Percentiles rank a stretch among this genome's conserved stretches.
Evolutionary conservation across 2,113 vertebrate genomes (phyloP).

Genomic region (Cynocephalus volans): DNA sequence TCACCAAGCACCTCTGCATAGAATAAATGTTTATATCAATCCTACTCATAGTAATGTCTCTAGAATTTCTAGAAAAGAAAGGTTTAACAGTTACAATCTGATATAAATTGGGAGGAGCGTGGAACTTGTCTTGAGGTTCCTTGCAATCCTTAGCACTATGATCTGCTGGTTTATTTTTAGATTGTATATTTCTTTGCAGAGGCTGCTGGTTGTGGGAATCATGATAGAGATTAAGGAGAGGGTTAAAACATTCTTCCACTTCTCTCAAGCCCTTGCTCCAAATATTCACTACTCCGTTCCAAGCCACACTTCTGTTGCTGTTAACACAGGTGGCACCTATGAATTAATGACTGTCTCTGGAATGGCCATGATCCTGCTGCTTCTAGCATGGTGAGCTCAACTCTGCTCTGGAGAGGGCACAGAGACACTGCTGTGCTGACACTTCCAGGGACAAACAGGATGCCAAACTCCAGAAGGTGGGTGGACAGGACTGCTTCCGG

Average conservation of each 20-base stretch:
- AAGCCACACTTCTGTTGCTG: not conserved
- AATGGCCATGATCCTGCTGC: not conserved
- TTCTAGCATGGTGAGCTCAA: not conserved
- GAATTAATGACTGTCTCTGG: not conserved
- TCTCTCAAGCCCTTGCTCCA: not conserved
- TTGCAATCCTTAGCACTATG: not conserved
- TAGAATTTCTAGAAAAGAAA: constrained; percentile 16
- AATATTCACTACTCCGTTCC: not conserved
- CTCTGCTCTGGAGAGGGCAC: not conserved
- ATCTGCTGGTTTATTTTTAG: not conserved
- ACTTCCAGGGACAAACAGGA: not conserved
- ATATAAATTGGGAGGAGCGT: not conserved
- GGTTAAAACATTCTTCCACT: not conserved
- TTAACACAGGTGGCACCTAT: not conserved
- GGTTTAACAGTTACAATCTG: not conserved
- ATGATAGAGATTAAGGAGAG: not conserved
- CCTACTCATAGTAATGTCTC: not conserved
- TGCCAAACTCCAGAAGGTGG: not conserved
- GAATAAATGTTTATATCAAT: not conserved
- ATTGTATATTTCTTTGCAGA: not conserved
- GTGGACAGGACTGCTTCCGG: not conserved
- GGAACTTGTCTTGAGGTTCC: not conserved
- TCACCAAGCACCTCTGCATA: not conserved
- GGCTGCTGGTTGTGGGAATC: not conserved
- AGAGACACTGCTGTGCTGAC: not conserved